Base-by-base conservation (phyloP, 2,113 vertebrate genomes). In the Bothrops jararaca region DNA sequence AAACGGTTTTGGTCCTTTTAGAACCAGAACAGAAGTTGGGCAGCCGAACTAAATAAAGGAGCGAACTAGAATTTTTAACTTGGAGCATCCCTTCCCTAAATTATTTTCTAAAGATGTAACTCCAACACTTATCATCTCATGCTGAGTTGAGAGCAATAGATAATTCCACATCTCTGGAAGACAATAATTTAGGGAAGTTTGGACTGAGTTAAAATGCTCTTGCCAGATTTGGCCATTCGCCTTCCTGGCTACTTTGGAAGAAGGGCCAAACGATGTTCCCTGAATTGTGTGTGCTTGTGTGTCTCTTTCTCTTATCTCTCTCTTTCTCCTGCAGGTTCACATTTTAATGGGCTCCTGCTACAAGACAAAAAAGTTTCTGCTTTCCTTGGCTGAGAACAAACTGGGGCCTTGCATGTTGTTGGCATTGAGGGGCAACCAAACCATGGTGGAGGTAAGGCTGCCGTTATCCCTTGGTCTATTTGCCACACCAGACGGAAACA, bases 341-440 rank as follows among this genome's bases (percentile, higher is more conserved):
- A 99, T 99, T 97, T 97, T 99, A 94, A 99, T 99, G 99, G 99
- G 99, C 91, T 99, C 99, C 94, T 99, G 99, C 97, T 99, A 99
- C 93, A 99, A 99, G 97, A 99, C 99, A 64, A 99, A 99, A 98
- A 99, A 99, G 94, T 99, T 99, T 97, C 98, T 99, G 60, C 98
- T 99, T 48, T 99, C 99, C 2, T 97, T 99, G 98, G 99, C 99
- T 15, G 99, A 99, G 94, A 99, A 99, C 97, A 99, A 99, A 96
- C 95, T 99, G 95, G 99, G 99, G 5, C 99, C 99, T 87, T 99
- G 99, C 96, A 99, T 99, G 99, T 98, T 99, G 24, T 98, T 99
- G 96, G 99, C 99, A 22, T 97, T 99, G 95, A 97, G 99, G 86
- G 99, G 99, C 15, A 99, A 99, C 98, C 99, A 99, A 97, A 99